Percentiles rank a stretch among this genome's conserved stretches.
These are phyloP conservation scores for Motacilla alba DNA, from an alignment of 2,113 vertebrate species.

Conservation along the genomic window DNA sequence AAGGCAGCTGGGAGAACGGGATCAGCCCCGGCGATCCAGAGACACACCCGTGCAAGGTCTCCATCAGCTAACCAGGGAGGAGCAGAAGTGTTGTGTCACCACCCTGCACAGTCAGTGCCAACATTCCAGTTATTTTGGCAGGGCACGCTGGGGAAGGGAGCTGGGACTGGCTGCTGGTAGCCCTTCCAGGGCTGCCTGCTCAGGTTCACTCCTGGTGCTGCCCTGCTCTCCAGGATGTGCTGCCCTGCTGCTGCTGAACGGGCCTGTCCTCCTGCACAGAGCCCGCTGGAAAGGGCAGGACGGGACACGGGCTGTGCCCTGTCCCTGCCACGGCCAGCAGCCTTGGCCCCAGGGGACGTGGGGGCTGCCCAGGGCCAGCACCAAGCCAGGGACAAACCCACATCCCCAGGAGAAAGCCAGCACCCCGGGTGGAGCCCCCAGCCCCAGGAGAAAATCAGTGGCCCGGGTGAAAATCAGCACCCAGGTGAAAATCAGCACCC, in stretches of 20 bases:
- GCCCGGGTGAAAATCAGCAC: not conserved
- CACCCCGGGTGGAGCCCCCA: no score
- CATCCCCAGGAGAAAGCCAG: no score
- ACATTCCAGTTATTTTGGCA: not conserved
- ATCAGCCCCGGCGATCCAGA: not conserved
- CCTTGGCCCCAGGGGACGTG: accelerated
- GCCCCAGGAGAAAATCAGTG: no score
- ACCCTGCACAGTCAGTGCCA: not conserved
- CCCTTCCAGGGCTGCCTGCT: not conserved
- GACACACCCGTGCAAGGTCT: accelerated
- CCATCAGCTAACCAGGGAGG: not conserved
- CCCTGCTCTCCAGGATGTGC: not conserved
- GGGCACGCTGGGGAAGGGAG: not conserved
- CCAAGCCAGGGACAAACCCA: no score
- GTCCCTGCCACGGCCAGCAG: not conserved
- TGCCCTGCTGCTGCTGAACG: accelerated
- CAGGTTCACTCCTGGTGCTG: not conserved
- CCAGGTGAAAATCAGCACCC: no score
- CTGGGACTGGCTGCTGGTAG: not conserved
- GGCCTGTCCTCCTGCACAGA: not conserved
- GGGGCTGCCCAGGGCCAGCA: not conserved
- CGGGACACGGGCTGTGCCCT: not conserved
- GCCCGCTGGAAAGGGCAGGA: not conserved
- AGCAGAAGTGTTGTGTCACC: not conserved
- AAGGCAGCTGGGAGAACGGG: not conserved